Evolutionary conservation across 2,797 vertebrate genomes (phyloP).

Genomic region (Micrastur ruficollis): DNA sequence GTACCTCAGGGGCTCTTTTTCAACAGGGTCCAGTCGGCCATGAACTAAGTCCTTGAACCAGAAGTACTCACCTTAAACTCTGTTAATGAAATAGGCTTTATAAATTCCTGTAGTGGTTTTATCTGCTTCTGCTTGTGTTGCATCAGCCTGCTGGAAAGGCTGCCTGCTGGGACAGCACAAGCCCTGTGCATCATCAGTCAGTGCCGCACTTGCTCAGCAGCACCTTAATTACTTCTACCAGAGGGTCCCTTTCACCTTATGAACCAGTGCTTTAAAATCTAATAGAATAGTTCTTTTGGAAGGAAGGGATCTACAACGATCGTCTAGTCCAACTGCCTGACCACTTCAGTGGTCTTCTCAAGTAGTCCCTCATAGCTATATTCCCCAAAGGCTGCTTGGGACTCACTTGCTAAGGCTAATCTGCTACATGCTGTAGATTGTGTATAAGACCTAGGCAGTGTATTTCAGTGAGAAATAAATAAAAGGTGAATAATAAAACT

Average conservation of each 20-base stretch:
- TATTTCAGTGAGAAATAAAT: not conserved
- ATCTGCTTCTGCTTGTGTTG: not conserved
- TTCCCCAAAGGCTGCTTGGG: not conserved
- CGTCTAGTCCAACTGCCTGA: not conserved
- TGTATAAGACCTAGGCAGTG: not conserved
- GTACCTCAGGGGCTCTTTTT: not conserved
- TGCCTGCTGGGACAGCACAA: not conserved
- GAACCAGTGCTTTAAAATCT: not conserved
- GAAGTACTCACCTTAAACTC: not conserved
- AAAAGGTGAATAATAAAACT: not conserved
- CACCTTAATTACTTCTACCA: fast-evolving
- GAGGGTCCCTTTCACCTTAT: not conserved
- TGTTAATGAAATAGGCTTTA: not conserved
- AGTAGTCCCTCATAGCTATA: not conserved
- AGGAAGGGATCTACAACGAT: not conserved
- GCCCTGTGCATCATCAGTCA: not conserved
- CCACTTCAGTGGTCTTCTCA: not conserved
- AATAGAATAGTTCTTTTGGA: not conserved
- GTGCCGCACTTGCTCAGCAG: not conserved
- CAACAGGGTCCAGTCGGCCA: not conserved
- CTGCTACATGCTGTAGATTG: not conserved
- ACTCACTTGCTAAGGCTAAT: not conserved
- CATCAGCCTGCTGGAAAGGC: not conserved
- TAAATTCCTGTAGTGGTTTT: not conserved
- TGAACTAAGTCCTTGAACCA: not conserved